A percentile compares a stretch with the other conserved stretches of the same genome.
Evolutionary conservation across 2,797 vertebrate species (phyloP).

Genomic region (Phyllotis vaccarum): DNA sequence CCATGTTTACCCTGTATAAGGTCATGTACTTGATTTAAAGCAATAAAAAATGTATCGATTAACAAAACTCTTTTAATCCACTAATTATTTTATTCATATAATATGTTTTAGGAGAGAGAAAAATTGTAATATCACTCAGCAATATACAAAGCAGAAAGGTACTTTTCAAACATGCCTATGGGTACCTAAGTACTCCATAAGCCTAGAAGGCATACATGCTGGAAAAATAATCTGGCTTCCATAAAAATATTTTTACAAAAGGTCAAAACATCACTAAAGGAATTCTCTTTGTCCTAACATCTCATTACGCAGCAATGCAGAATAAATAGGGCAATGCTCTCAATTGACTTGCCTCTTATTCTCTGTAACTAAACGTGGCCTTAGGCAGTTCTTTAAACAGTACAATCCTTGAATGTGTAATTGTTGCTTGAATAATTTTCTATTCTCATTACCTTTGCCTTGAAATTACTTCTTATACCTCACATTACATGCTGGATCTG

Average conservation of each 20-base stretch:
- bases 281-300: conserved; percentile 57
- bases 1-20: background rate
- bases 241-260: conserved; percentile 18
- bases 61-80: background rate
- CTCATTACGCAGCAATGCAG: conserved; percentile 59
- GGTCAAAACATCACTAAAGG: conserved; percentile 16
- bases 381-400: conserved; percentile 61
- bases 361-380: conserved; percentile 62
- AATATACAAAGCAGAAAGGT: background rate
- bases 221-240: conserved; percentile 23
- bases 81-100: background rate
- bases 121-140: background rate
- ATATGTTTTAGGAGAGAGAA: background rate
- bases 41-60: background rate
- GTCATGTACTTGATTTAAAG: background rate
- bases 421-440: conserved; percentile 66
- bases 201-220: background rate
- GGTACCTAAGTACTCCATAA: background rate
- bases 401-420: conserved; percentile 58
- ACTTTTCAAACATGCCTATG: conserved; percentile 32
- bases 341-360: conserved; percentile 35
- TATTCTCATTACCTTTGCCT: conserved; percentile 9
- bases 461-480: conserved; percentile 8
- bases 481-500: background rate
- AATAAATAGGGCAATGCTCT: conserved; percentile 64